Evolutionary conservation across 2,797 vertebrate species (phyloP).

Genomic region (Coregonus sp.): DNA sequence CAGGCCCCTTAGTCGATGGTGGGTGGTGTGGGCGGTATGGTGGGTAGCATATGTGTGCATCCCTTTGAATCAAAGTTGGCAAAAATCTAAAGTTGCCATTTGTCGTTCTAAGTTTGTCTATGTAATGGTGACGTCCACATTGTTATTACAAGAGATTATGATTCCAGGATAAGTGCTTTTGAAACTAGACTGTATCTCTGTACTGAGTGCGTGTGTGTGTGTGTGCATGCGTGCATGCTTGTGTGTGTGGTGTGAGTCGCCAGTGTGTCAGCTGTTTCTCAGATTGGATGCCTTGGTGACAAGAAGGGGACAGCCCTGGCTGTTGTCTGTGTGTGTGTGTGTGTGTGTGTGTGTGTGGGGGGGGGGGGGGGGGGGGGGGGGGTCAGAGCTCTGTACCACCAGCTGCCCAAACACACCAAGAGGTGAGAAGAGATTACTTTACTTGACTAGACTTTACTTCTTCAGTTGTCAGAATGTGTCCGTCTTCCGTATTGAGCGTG

Average conservation of each 20-base stretch:
- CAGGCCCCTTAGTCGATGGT: constrained; percentile 34
- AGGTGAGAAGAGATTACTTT: constrained; percentile 35
- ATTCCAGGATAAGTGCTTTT: constrained; percentile 16
- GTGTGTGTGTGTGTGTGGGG: too few relatives aligned
- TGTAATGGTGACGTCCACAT: constrained; percentile 32
- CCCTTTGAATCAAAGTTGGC: background rate
- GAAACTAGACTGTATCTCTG: constrained; percentile 17
- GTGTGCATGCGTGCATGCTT: background rate
- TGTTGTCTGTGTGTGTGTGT: constrained; percentile 15
- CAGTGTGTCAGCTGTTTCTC: constrained; percentile 42
- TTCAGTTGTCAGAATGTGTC: too few relatives aligned
- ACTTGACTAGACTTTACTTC: too few relatives aligned
- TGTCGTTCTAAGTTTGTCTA: constrained; percentile 39
- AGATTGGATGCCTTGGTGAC: constrained; percentile 29
- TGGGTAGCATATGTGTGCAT: constrained; percentile 1
- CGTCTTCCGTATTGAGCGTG: too few relatives aligned
- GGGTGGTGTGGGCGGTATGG: background rate
- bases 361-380: background rate
- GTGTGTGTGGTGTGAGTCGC: background rate
- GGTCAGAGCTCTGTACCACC: constrained; percentile 2
- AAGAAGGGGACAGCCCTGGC: constrained; percentile 19
- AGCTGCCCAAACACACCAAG: constrained; percentile 47
- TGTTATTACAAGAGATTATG: constrained; percentile 27
- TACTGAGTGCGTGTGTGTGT: constrained; percentile 22
- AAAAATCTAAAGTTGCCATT: constrained; percentile 34